Conservation (phyloP, 2,113 vertebrate genomes). For the Cromileptes altivelis region DNA sequence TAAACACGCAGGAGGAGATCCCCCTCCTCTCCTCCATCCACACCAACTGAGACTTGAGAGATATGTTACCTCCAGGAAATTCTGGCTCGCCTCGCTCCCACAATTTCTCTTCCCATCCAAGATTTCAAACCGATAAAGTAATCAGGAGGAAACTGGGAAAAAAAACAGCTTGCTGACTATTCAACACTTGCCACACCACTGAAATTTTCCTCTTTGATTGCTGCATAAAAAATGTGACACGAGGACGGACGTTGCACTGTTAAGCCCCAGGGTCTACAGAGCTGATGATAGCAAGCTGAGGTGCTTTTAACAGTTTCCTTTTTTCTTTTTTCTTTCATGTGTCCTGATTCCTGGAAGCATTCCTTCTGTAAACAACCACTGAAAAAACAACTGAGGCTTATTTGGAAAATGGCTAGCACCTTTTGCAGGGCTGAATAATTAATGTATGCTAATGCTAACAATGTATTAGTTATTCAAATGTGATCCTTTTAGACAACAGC, state of each 20-base stretch:
- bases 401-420: conserved; percentile 71
- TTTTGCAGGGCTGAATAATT: conserved; percentile 77
- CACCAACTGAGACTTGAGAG: conserved; percentile 80
- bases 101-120: conserved; percentile 74
- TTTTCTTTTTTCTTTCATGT: conserved; percentile 69
- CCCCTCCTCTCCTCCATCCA: conserved; percentile 65
- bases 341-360: conserved; percentile 72
- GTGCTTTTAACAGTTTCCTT: conserved; percentile 63
- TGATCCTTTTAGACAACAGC: conserved; percentile 84
- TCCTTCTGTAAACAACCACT: conserved; percentile 71
- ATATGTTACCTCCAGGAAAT: conserved; percentile 79
- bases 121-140: conserved; percentile 75
- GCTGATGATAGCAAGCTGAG: conserved; percentile 50
- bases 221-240: conserved; percentile 29
- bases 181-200: conserved; percentile 27
- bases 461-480: conserved; percentile 83
- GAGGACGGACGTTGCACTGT: conserved; percentile 14
- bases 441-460: conserved; percentile 80
- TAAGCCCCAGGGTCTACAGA: conserved; percentile 55
- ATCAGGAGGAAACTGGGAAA: conserved; percentile 66
- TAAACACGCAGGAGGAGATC: conserved; percentile 80
- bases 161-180: conserved; percentile 46
- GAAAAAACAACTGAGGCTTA: conserved; percentile 66
- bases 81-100: conserved; percentile 61
- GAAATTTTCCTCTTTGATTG: conserved; percentile 50